These are phyloP conservation scores for Perca flavescens DNA, from an alignment of 2,113 vertebrate genomes.

Conservation along the genomic window DNA sequence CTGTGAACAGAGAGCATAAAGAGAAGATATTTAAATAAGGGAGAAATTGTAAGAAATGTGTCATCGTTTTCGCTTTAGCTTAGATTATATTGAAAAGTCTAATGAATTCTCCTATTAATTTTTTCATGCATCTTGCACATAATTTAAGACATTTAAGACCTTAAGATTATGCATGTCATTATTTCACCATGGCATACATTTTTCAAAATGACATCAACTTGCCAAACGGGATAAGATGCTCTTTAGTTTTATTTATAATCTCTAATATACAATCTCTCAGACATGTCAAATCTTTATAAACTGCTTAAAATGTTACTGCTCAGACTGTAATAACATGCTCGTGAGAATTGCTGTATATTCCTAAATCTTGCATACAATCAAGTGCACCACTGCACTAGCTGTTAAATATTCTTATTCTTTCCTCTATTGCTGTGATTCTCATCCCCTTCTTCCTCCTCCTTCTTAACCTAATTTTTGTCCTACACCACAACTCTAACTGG, in stretches of 20 bases:
- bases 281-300: not conserved
- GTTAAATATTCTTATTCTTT: conserved; percentile 11
- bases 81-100: not conserved
- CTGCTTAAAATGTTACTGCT: not conserved
- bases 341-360: not conserved
- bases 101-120: not conserved
- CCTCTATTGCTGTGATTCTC: not conserved
- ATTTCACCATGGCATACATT: not conserved
- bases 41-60: conserved; percentile 17
- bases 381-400: not conserved
- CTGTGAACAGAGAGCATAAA: conserved; percentile 74
- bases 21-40: not conserved
- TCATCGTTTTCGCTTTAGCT: not conserved
- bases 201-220: not conserved
- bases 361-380: not conserved
- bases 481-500: not conserved
- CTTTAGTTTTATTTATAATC: not conserved
- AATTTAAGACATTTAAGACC: conserved; percentile 9
- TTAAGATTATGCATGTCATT: not conserved
- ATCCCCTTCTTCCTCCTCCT: not conserved
- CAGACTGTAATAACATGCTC: not conserved
- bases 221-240: not conserved
- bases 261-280: not conserved
- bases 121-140: not conserved
- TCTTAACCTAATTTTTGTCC: conserved; percentile 25